These are phyloP conservation scores for Coptotermes formosanus DNA, from an alignment of 1,140 invertebrate species.

Conservation along the genomic window DNA sequence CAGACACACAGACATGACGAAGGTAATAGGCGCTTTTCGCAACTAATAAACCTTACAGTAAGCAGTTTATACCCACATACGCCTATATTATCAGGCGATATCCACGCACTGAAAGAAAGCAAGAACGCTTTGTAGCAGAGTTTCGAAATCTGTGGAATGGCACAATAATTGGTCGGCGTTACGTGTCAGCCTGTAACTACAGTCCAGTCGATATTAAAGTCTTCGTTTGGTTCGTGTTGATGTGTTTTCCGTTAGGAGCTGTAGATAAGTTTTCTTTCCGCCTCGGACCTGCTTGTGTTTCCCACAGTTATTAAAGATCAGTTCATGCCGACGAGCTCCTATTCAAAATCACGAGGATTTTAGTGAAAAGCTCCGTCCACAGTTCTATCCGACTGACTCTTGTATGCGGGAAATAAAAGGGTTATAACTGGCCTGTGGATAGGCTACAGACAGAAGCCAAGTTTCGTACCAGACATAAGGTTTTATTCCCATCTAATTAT, in stretches of 20 bases:
- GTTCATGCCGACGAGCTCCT: background rate
- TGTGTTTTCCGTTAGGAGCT: slow-evolving; percentile 7
- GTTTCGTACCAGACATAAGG: slow-evolving; percentile 15
- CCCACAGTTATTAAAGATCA: slow-evolving; percentile 8
- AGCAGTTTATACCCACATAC: too few species aligned
- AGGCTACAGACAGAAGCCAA: background rate
- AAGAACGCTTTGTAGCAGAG: too few species aligned
- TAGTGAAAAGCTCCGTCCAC: background rate
- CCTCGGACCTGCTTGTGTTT: background rate
- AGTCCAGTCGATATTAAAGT: background rate
- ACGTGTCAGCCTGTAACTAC: background rate
- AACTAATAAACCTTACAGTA: too few species aligned
- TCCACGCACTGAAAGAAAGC: too few species aligned
- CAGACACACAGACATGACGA: too few species aligned
- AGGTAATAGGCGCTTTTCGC: too few species aligned
- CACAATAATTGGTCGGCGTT: background rate
- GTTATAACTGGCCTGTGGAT: background rate
- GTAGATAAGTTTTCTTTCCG: background rate
- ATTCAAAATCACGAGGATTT: slow-evolving; percentile 14
- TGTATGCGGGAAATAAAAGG: background rate
- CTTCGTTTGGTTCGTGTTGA: background rate
- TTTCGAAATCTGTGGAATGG: too few species aligned
- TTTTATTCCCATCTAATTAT: slow-evolving; percentile 14
- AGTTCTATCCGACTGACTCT: background rate
- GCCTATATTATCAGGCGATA: too few species aligned